Conservation (phyloP, 2,113 vertebrate genomes). For the Hystrix brachyura region DNA sequence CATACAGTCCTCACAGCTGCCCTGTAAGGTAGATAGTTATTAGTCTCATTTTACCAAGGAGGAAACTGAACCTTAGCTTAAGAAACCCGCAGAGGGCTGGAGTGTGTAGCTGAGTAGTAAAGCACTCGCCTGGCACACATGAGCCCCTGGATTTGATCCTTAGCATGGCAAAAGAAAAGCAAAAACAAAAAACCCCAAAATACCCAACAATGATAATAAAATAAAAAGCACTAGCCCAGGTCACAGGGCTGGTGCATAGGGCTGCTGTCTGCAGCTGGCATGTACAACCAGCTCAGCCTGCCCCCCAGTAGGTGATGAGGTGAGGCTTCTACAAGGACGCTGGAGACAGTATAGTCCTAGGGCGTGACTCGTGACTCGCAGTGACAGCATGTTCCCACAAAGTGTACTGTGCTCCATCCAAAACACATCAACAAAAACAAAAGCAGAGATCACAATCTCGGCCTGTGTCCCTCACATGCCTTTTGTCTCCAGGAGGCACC, state of each 20-base stretch:
- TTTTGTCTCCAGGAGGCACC: conserved; percentile 14
- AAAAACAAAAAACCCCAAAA: too few species aligned
- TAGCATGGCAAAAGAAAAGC: not conserved
- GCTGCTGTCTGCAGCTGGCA: not conserved
- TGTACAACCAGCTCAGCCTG: not conserved
- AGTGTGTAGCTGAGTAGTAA: not conserved
- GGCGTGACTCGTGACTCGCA: not conserved
- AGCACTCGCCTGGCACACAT: not conserved
- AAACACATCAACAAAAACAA: conserved; percentile 4
- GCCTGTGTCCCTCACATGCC: not conserved
- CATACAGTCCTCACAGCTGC: not conserved
- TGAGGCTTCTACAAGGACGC: not conserved
- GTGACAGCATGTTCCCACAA: not conserved
- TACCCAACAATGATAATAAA: too few species aligned
- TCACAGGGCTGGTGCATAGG: not conserved
- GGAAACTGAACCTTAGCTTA: conserved; percentile 16
- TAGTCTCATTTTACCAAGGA: not conserved
- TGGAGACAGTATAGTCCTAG: not conserved
- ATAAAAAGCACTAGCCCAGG: not conserved
- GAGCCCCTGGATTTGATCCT: not conserved
- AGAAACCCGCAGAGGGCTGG: not conserved
- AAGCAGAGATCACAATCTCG: not conserved
- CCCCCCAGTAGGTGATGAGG: not conserved
- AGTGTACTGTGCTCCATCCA: not conserved
- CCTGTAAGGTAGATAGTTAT: not conserved